Evolutionary conservation across 2,797 vertebrate genomes (phyloP).

Genomic region (Sebastes steindachneri): DNA sequence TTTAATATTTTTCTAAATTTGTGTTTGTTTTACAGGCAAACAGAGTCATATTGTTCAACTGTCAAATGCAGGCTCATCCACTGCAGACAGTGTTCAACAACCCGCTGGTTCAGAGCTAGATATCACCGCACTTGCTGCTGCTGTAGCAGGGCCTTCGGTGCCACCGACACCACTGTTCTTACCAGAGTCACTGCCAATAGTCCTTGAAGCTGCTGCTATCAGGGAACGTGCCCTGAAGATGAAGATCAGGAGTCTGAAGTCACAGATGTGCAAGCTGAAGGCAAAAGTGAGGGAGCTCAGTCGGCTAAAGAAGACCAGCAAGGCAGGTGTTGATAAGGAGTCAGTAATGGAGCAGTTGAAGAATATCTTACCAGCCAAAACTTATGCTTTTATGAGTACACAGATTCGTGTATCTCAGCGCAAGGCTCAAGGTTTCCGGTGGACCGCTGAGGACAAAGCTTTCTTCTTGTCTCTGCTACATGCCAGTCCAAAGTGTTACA

Average conservation of each 20-base stretch:
- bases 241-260: not conserved
- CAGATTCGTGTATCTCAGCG: conserved; percentile 1
- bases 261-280: not conserved
- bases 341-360: conserved; percentile 3
- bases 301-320: too few species aligned
- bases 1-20: not conserved
- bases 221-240: not conserved
- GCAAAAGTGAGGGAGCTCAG: not conserved
- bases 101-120: not conserved
- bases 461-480: conserved; percentile 8
- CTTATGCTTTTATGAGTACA: conserved; percentile 18
- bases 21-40: not conserved
- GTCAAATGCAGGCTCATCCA: not conserved
- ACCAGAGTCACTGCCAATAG: not conserved
- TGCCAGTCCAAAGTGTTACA: conserved; percentile 12
- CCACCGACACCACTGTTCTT: not conserved
- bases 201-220: not conserved
- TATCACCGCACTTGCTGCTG: not conserved
- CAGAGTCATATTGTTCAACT: not conserved
- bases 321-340: not conserved
- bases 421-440: conserved; percentile 11
- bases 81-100: not conserved
- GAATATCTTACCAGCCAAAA: conserved; percentile 18
- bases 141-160: not conserved
- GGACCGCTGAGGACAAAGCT: conserved; percentile 14